Base-by-base conservation (phyloP, 2,797 vertebrate genomes). In the Geotrypetes seraphini region DNA sequence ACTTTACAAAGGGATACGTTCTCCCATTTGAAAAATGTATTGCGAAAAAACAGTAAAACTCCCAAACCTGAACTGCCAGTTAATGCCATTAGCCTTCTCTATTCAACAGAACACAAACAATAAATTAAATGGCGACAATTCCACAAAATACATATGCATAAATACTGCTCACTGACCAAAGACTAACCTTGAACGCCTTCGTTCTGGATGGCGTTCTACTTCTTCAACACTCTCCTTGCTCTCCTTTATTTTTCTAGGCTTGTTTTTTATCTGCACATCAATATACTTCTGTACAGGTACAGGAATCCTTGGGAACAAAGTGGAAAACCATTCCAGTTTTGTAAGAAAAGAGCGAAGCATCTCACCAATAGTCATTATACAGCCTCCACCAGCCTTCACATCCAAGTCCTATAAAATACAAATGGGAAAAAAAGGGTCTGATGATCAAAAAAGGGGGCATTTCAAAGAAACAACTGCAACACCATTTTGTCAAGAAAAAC, bases 271-370 rank as follows among this genome's bases (percentile, higher is more conserved):
- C 62, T 96, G 90, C 51, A 92, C 89, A 70, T 99, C 96, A 29
- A 99, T 93, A 21, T 81, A 76, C 71, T 99, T 99, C 75, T 99
- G 96, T 40, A 97, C 94, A 17, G 96, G 96, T 51, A 99, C 96
- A 5, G 96, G 95, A 67, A 99, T 99, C 50, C 96, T 89, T 30
- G 96, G 96, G 43, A 99, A 99, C 43, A 98, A 72, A 0, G 96
- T 99, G 50, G 96, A 97, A 73, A 99, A 99, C 96, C 96, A 99
- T 60, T 99, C 96, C 27, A 99, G 82, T 54, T 99, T 99, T 62
- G 95, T 97, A 47, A 99, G 83, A 66, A 93, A 99, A 50, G 95
- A 99, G 31, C 95, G 91, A 18, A 99, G 78, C 96, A 99, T 99
- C 65, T 99, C 96, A 38, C 96, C 96, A 3, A 99, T 55, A 19